Base-by-base conservation (phyloP, 1,140 invertebrate species). In the Nasonia giraulti region DNA sequence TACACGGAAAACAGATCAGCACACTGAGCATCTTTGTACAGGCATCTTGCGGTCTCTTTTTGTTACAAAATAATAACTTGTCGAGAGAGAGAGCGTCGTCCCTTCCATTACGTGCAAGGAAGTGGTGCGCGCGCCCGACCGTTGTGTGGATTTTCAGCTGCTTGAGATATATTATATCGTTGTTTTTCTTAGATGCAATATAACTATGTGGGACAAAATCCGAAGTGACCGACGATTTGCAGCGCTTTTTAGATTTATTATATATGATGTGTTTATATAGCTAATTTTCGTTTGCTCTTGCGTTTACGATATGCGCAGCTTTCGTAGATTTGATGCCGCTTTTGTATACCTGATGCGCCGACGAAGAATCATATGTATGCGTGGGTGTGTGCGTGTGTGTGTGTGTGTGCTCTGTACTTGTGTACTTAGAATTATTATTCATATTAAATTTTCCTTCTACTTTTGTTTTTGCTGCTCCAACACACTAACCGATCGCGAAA, bases 221-320 rank as follows among this genome's bases (percentile, higher is more conserved):
- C 44, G 11, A 44, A 62, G n/a, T 76, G 40, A 83, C n/a, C 37
- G 31, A 69, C 33, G 27, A 47, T 78, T 78, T 78, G 74, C 55
- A 62, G 55, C 44, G 75, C 62, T 84, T 84, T n/a, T 77, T 66
- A 66, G 44, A 68, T 40, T 62, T 62, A 20, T 7, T 62, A 20
- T 62, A 62, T n/a, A 62, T n/a, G 6, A 62, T 62, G 55, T 62
- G 55, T 62, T 20, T 55, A 17, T 55, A 55, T 55, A 27, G 0
- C 12, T 40, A 17, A 14, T 62, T 62, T 62, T 62, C 55, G 20
- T 73, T 23, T 83, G 12, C 23, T 78, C 69, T 78, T 69, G 33
- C 33, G 44, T 83, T 77, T 83, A 77, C 27, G 31, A 71, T 27
- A 71, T 31, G 68, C 68, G 17, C 74, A 37, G 80, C 73, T 73